Conservation (phyloP, 1,140 invertebrate species). For the Drosophila oshimai region DNA sequence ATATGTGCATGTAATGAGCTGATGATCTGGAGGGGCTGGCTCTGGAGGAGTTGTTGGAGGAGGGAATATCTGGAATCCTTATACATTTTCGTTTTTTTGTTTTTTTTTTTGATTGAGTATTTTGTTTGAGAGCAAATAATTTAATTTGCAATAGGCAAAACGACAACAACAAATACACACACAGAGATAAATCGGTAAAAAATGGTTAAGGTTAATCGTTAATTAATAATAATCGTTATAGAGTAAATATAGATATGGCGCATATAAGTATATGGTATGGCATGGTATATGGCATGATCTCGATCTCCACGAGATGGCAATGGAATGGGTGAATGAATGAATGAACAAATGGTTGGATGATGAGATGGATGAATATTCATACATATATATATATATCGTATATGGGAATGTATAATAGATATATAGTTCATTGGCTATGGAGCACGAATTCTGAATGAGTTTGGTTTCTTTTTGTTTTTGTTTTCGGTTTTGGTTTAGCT, state of each 20-base stretch:
- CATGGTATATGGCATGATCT: slow-evolving; percentile 3
- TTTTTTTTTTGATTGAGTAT: slow-evolving; percentile 22
- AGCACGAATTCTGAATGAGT: slow-evolving; percentile 38
- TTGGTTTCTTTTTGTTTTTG: slow-evolving; percentile 11
- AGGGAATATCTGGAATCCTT: slow-evolving; percentile 92
- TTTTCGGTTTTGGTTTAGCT: background rate
- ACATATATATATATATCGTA: slow-evolving; percentile 11
- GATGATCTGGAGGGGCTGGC: slow-evolving; percentile 90
- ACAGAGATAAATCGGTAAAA: slow-evolving; percentile 79
- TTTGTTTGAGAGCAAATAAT: slow-evolving; percentile 47
- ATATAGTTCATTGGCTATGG: slow-evolving; percentile 28
- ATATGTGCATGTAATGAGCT: slow-evolving; percentile 83
- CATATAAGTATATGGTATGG: slow-evolving; percentile 19
- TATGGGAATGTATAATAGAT: slow-evolving; percentile 17
- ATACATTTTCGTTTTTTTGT: slow-evolving; percentile 55
- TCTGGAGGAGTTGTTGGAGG: slow-evolving; percentile 91
- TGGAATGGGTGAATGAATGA: slow-evolving; percentile 9
- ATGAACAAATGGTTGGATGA: slow-evolving; percentile 6
- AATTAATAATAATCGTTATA: slow-evolving; percentile 69
- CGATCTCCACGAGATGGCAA: slow-evolving; percentile 9
- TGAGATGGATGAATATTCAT: slow-evolving; percentile 4
- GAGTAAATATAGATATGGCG: slow-evolving; percentile 15
- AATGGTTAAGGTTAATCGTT: slow-evolving; percentile 71
- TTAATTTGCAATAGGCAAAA: slow-evolving; percentile 72
- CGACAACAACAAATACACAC: slow-evolving; percentile 79